Evolutionary conservation across 2,888 invertebrate species (phyloP).

Genomic region (Drosophila kokeensis): DNA sequence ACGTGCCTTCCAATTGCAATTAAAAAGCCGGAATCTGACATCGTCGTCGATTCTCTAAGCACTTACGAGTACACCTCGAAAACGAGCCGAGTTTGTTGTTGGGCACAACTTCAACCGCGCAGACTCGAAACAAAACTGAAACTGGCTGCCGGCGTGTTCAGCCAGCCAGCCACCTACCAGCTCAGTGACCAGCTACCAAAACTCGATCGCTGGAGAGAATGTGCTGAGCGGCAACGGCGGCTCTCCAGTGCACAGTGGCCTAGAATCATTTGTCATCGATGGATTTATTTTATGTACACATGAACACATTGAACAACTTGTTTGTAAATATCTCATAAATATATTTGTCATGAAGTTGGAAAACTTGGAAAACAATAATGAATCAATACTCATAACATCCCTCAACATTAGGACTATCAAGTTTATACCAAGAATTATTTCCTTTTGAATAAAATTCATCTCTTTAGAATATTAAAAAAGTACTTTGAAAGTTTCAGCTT

Average conservation of each 20-base stretch:
- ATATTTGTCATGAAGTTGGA: not conserved
- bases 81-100: slow-evolving; percentile 35
- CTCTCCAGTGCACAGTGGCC: slow-evolving; percentile 57
- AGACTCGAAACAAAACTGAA: slow-evolving; percentile 73
- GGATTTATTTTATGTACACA: not conserved
- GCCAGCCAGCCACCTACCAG: slow-evolving; percentile 20
- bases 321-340: not conserved
- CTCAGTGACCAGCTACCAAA: slow-evolving; percentile 55
- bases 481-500: not conserved
- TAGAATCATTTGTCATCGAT: slow-evolving; percentile 17
- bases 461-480: not conserved
- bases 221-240: slow-evolving; percentile 41
- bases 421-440: not conserved
- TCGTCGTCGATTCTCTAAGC: slow-evolving; percentile 43
- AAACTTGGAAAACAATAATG: not conserved
- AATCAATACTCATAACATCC: not conserved
- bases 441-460: not conserved
- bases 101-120: slow-evolving; percentile 67
- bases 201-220: slow-evolving; percentile 75
- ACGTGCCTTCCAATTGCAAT: slow-evolving; percentile 77
- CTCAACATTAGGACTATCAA: not conserved
- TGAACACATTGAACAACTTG: not conserved
- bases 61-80: slow-evolving; percentile 62
- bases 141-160: slow-evolving; percentile 57
- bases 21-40: slow-evolving; percentile 72